Percentiles rank a stretch among this genome's conserved stretches.
Evolutionary conservation across 1,140 invertebrate genomes (phyloP).

Genomic region (Lutraria rhynchaena): DNA sequence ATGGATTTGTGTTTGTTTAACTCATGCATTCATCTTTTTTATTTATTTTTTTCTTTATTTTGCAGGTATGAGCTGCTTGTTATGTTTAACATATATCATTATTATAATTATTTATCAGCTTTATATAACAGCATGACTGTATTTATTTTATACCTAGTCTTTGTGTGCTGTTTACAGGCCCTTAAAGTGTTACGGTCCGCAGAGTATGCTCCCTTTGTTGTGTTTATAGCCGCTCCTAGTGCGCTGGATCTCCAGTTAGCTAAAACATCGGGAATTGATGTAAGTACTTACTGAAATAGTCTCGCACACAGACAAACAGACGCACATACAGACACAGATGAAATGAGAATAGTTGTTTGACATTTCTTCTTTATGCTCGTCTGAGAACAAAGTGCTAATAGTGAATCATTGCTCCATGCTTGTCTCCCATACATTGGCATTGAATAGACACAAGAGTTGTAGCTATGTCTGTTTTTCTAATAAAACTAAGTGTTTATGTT

Average conservation of each 20-base stretch:
- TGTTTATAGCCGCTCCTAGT: constrained; percentile 98
- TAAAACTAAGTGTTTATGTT: too few species aligned
- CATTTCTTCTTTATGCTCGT: too few species aligned
- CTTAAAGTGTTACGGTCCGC: constrained; percentile 97
- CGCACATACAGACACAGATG: too few species aligned
- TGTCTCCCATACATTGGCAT: too few species aligned
- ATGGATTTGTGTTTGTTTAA: too few species aligned
- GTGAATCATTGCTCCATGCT: too few species aligned
- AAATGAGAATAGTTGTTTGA: too few species aligned
- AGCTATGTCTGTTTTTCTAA: too few species aligned
- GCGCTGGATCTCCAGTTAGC: constrained; percentile 68
- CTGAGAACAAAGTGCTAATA: too few species aligned
- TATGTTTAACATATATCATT: constrained; percentile 16
- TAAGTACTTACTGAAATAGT: too few species aligned
- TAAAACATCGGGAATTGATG: constrained; percentile 66
- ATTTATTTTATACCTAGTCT: neutral
- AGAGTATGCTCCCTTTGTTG: constrained; percentile 97
- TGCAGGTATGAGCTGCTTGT: constrained; percentile 23
- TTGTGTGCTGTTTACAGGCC: constrained; percentile 85
- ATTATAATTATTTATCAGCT: constrained; percentile 1
- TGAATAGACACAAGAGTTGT: too few species aligned
- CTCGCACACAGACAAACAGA: too few species aligned
- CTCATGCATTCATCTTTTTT: neutral
- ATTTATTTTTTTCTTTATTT: constrained; percentile 6
- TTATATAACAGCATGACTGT: constrained; percentile 8